Evolutionary conservation across 2,113 vertebrate species (phyloP).

Genomic region (Artemisiospiza belli): DNA sequence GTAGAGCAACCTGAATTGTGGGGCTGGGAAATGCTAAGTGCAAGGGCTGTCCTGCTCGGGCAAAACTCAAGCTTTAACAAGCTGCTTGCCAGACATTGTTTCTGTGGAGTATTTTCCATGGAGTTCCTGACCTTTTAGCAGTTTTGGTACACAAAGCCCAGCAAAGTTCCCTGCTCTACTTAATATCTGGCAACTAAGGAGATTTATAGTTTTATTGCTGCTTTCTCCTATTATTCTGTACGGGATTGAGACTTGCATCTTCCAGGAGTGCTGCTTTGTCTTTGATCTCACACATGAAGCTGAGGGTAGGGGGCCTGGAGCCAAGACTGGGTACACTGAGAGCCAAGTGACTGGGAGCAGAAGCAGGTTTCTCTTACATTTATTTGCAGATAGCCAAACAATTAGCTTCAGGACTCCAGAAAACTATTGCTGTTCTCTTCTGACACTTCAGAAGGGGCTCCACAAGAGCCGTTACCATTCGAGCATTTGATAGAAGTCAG

Average conservation of each 20-base stretch:
- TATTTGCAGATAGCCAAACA: neutral
- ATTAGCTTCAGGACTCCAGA: too few relatives aligned
- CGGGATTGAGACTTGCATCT: neutral
- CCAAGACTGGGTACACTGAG: neutral
- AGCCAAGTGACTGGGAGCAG: neutral
- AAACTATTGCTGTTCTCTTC: neutral
- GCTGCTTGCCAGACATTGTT: neutral
- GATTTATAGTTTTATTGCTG: neutral
- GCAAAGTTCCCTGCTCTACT: neutral
- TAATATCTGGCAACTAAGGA: neutral
- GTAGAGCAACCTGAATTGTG: neutral
- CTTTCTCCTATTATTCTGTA: neutral
- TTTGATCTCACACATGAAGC: neutral
- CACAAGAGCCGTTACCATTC: neutral
- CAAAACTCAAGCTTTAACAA: neutral
- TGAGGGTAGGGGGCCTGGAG: neutral
- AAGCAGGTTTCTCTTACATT: neutral
- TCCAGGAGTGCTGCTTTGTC: neutral
- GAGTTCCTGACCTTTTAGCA: neutral
- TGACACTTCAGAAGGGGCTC: neutral
- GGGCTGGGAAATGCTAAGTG: neutral
- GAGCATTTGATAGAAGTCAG: neutral
- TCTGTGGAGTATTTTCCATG: neutral
- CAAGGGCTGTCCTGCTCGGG: neutral
- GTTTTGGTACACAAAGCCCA: neutral